Conservation (phyloP, 2,113 vertebrate species). For the Spilogale gracilis region DNA sequence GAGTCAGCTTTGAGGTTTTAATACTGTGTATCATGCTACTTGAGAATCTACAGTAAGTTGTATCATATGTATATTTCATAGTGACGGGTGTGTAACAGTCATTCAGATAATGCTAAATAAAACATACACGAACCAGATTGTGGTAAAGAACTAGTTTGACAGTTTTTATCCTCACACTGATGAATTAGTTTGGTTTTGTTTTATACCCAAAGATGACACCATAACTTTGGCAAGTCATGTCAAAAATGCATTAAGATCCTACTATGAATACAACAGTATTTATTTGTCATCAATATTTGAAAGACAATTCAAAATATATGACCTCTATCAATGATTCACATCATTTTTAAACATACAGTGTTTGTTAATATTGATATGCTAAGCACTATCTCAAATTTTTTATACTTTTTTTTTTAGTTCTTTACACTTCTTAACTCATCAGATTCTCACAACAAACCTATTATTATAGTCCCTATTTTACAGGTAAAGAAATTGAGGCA, state of each 20-base stretch:
- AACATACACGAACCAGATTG: not conserved
- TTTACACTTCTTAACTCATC: not conserved
- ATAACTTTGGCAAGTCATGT: not conserved
- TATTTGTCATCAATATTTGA: constrained; percentile 4
- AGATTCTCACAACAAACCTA: not conserved
- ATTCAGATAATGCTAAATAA: not conserved
- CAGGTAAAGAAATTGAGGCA: not conserved
- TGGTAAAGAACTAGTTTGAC: not conserved
- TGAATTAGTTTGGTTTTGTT: not conserved
- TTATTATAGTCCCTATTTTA: not conserved
- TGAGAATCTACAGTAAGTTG: not conserved
- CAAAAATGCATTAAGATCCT: not conserved
- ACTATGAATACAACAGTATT: not conserved
- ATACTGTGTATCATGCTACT: not conserved
- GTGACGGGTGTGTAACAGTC: not conserved
- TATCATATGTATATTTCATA: not conserved
- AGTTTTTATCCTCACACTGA: not conserved
- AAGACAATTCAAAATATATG: not conserved
- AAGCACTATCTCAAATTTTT: not conserved
- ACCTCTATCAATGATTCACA: not conserved
- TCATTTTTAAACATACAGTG: not conserved
- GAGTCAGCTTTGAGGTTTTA: not conserved
- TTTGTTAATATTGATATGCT: not conserved
- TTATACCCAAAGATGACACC: not conserved
- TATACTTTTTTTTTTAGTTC: not conserved